Evolutionary conservation across 2,888 invertebrate species (phyloP).

Genomic region (Lomographa bimaculata): DNA sequence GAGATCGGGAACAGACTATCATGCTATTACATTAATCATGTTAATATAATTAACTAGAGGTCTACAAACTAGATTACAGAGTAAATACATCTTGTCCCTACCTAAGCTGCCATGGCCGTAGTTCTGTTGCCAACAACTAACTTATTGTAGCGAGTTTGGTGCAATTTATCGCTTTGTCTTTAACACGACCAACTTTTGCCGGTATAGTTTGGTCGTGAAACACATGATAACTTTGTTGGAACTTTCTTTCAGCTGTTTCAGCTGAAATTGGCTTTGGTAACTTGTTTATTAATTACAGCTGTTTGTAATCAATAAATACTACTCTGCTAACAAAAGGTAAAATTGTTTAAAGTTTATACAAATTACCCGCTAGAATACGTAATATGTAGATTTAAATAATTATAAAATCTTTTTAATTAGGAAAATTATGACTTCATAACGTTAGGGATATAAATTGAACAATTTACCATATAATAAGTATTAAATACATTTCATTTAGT

Average conservation of each 20-base stretch:
- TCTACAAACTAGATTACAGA: slow-evolving; percentile 6
- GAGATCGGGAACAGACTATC: no score
- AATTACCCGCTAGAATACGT: no score
- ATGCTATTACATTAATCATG: no score
- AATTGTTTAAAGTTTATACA: no score
- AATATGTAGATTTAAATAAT: neutral
- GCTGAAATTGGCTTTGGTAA: neutral
- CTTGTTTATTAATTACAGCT: neutral
- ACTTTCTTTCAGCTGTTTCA: slow-evolving; percentile 15
- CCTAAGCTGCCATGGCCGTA: slow-evolving; percentile 21
- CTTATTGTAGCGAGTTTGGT: slow-evolving; percentile 24
- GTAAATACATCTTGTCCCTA: slow-evolving; percentile 1
- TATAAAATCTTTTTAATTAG: no score
- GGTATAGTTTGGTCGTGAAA: slow-evolving; percentile 13
- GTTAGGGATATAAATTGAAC: no score
- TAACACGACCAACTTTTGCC: slow-evolving; percentile 33
- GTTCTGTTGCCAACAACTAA: slow-evolving; percentile 30
- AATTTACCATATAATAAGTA: no score
- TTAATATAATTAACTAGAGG: no score
- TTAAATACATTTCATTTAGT: no score
- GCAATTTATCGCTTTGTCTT: slow-evolving; percentile 37
- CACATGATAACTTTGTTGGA: slow-evolving; percentile 23
- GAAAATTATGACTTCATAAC: no score
- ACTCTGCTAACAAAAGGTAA: no score
- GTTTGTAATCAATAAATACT: no score